These are phyloP conservation scores for Pampusana beccarii DNA, from an alignment of 2,113 vertebrate genomes.

Conservation along the genomic window DNA sequence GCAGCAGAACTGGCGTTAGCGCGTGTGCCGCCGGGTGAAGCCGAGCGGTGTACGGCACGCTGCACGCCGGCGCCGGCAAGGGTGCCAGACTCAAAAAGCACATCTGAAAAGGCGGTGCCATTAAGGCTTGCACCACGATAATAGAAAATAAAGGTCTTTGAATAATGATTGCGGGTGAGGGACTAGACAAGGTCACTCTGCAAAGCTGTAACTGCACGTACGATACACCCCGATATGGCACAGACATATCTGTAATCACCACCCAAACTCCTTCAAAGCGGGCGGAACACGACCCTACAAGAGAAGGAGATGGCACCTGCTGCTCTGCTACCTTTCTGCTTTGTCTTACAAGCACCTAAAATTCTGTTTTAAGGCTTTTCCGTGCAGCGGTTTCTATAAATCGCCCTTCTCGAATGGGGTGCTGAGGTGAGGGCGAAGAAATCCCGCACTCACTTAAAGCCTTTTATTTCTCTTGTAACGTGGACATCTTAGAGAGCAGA, in stretches of 20 bases:
- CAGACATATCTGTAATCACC: neutral
- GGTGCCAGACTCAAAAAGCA: neutral
- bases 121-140: neutral
- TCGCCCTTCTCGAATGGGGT: neutral
- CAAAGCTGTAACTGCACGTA: neutral
- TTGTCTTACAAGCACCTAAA: slow-evolving; percentile 56
- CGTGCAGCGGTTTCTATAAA: slow-evolving; percentile 17
- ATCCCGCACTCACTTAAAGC: slow-evolving; percentile 12
- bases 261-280: neutral
- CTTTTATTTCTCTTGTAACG: slow-evolving; percentile 68
- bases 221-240: neutral
- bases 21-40: neutral
- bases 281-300: neutral
- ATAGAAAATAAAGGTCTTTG: neutral
- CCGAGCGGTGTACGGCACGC: neutral
- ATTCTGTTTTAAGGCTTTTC: slow-evolving; percentile 46
- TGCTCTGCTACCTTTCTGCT: neutral
- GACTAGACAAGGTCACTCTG: neutral
- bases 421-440: slow-evolving; percentile 40
- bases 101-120: neutral
- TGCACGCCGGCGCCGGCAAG: neutral
- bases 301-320: slow-evolving; percentile 43
- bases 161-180: neutral
- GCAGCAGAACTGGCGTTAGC: accelerated
- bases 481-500: slow-evolving; percentile 69